Evolutionary conservation across 2,797 vertebrate species (phyloP), one percentile per base, ranked within the genome.

Genomic region (Spinus pinus): DNA sequence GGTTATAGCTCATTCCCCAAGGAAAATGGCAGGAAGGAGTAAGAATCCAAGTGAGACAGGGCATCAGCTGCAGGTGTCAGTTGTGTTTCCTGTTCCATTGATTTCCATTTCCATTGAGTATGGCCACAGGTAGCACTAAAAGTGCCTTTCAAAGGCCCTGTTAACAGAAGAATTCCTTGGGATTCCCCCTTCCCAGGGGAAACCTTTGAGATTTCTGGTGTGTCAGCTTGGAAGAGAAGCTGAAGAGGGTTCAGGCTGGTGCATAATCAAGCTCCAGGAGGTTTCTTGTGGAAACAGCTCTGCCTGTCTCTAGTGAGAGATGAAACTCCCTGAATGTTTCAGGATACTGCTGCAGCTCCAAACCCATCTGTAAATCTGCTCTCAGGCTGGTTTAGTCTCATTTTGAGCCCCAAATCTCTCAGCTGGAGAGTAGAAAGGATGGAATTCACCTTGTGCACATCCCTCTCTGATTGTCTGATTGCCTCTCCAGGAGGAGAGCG

Each of bases 1-100:
- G 7, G 12, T 77, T 2, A 0, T 4, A 14, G 17, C 5, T 77
- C 3, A 0, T 60, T 85, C 72, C 49, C 31, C 22, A 12, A 0
- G 33, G 16, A 53, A 35, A 41, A 25, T 64, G 4, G 21, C 50
- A 4, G 12, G 8, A 33, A 86, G 5, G 10, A 42, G 0, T 31
- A 27, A 28, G 18, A 70, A 78, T 42, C 8, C 39, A 21, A 12
- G 4, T 5, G 25, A 16, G 12, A 17, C 22, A 37, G 7, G 11
- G 0, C 57, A 28, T 39, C 37, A 42, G 15, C 39, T 37, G 25
- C 35, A 61, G 41, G 3, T 16, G 16, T 50, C 22, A 19, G 7
- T 24, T 69, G 33, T 64, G 4, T 7, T 30, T 39, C 24, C 33
- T 64, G 3, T 11, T 22, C 35, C n/a, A 25, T 47, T 46, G 35